phyloP scores from a whole-genome alignment of 2,797 vertebrate species.

The Anabacerthia variegaticeps region DNA sequence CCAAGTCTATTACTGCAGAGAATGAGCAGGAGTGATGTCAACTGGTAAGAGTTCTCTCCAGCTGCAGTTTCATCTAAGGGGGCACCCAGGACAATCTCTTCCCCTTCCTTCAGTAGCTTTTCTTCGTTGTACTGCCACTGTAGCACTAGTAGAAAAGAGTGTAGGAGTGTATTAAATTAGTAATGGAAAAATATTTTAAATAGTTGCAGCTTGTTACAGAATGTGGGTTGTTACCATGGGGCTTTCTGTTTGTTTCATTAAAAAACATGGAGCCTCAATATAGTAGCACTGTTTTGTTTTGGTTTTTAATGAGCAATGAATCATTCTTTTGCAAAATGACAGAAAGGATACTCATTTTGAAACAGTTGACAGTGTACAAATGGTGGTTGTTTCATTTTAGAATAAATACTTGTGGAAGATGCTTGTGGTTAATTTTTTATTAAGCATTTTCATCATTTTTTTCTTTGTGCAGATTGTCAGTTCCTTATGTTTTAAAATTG shows the following conservation, averaged over 20 bases:
- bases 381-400: neutral
- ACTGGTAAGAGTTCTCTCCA: neutral
- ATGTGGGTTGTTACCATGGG: conserved; percentile 33
- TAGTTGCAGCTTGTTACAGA: conserved; percentile 38
- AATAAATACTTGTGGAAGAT: neutral
- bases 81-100: neutral
- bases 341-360: neutral
- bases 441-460: neutral
- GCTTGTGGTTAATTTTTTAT: neutral
- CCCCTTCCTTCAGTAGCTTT: neutral
- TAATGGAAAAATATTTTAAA: conserved; percentile 49
- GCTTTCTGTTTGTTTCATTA: conserved; percentile 27
- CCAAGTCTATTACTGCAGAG: neutral
- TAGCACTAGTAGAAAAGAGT: neutral
- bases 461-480: neutral
- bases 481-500: neutral
- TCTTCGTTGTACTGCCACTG: neutral
- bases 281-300: neutral
- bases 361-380: neutral
- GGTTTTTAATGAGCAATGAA: neutral
- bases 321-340: neutral
- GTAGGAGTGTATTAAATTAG: conserved; percentile 31
- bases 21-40: neutral
- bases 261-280: neutral
- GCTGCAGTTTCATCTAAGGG: neutral